These are phyloP conservation scores for Bombus ignitus DNA, from an alignment of 1,140 invertebrate genomes.

Conservation along the genomic window DNA sequence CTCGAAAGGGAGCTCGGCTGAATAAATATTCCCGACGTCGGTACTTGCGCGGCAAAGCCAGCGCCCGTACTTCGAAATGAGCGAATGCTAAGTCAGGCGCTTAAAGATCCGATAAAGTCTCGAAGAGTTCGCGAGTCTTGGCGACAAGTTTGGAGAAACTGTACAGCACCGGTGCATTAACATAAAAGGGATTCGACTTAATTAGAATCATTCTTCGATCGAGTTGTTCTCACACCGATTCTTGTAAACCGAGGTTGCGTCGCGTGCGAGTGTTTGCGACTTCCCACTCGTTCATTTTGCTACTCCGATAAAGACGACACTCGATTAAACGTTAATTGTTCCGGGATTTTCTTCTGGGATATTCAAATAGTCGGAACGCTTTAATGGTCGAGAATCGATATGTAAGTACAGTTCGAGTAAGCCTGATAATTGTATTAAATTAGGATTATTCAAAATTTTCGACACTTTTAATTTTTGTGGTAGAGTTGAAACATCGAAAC, in stretches of 20 bases:
- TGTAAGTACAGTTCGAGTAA: neutral
- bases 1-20: conserved; percentile 3
- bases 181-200: conserved; percentile 48
- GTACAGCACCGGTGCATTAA: conserved; percentile 17
- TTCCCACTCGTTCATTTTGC: neutral
- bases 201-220: conserved; percentile 18
- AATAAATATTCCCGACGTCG: conserved; percentile 52
- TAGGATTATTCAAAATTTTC: no score
- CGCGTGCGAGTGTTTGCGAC: conserved; percentile 5
- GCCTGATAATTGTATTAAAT: neutral
- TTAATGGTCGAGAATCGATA: neutral
- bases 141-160: conserved; percentile 33
- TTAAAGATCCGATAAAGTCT: conserved; percentile 39
- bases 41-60: neutral
- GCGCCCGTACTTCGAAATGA: neutral
- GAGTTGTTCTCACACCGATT: neutral
- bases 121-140: conserved; percentile 17
- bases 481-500: no score
- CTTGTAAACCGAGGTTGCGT: neutral
- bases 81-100: conserved; percentile 1
- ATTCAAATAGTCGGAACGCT: conserved; percentile 1
- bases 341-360: conserved; percentile 1
- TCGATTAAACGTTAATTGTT: conserved; percentile 35
- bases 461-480: neutral
- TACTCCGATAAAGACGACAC: conserved; percentile 14